Evolutionary conservation across 2,113 vertebrate species (phyloP).

Genomic region (Pygoscelis antarcticus): DNA sequence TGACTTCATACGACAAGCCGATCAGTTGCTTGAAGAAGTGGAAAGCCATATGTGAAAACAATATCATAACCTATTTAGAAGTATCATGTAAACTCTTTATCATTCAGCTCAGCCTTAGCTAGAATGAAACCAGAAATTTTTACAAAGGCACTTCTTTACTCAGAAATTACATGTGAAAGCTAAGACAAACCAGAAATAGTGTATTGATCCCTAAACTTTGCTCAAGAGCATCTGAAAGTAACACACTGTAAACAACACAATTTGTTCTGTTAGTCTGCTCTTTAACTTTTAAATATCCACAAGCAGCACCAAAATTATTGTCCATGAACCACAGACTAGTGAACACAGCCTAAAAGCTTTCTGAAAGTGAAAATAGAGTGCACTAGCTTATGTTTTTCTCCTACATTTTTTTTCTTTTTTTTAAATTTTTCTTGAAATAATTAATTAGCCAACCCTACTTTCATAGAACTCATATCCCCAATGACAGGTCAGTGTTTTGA

Average conservation of each 20-base stretch:
- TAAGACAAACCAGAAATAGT: background rate
- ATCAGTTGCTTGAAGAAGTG: background rate
- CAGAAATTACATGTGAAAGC: background rate
- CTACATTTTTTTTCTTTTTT: too few species aligned
- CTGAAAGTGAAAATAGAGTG: background rate
- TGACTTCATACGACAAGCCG: background rate
- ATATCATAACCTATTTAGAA: background rate
- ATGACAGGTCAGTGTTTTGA: background rate
- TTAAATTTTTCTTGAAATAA: background rate
- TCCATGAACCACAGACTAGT: background rate
- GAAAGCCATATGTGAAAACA: background rate
- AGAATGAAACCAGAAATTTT: background rate
- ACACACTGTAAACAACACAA: fast-evolving
- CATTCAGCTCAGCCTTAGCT: background rate
- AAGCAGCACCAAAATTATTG: background rate
- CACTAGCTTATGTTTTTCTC: background rate
- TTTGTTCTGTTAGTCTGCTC: background rate
- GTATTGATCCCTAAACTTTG: background rate
- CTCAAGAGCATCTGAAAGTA: background rate
- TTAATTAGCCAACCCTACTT: background rate
- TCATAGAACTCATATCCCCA: background rate
- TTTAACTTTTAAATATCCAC: background rate
- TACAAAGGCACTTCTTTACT: background rate
- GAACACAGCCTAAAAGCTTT: background rate
- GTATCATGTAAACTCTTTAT: background rate